Evolutionary conservation across 2,113 vertebrate genomes (phyloP).

Genomic region (Odocoileus virginianus): DNA sequence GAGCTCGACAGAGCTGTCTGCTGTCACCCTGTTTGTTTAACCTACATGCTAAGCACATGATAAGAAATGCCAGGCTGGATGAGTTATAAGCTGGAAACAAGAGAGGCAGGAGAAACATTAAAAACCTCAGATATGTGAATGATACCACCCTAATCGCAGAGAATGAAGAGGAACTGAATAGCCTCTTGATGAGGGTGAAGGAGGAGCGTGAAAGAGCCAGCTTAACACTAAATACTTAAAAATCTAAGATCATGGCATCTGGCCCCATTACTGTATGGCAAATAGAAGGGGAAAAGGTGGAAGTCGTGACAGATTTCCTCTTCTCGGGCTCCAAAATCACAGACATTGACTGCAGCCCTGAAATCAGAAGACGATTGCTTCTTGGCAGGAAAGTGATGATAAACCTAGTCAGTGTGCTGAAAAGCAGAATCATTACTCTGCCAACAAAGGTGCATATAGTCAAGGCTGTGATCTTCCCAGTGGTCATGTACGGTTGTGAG

Average conservation of each 20-base stretch:
- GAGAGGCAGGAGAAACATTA: neutral
- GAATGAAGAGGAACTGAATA: neutral
- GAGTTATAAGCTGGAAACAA: neutral
- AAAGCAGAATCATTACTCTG: neutral
- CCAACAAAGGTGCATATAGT: neutral
- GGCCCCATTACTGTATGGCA: neutral
- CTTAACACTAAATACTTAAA: neutral
- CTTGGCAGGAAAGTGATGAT: neutral
- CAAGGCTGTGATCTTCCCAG: neutral
- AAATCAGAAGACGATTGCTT: neutral
- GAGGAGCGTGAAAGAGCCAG: neutral
- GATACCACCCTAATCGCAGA: neutral
- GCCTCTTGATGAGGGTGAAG: neutral
- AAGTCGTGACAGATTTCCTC: neutral
- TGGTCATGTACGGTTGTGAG: neutral
- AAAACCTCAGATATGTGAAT: neutral
- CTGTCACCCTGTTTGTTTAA: neutral
- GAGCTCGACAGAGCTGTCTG: neutral
- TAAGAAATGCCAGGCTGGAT: neutral
- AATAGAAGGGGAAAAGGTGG: neutral
- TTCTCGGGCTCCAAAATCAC: accelerated
- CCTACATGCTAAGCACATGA: neutral
- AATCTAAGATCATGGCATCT: neutral
- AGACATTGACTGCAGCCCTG: accelerated
- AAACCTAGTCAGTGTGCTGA: neutral